These are phyloP conservation scores for Aphaenogaster ashmeadi DNA, from an alignment of 1,140 invertebrate species.

Conservation along the genomic window DNA sequence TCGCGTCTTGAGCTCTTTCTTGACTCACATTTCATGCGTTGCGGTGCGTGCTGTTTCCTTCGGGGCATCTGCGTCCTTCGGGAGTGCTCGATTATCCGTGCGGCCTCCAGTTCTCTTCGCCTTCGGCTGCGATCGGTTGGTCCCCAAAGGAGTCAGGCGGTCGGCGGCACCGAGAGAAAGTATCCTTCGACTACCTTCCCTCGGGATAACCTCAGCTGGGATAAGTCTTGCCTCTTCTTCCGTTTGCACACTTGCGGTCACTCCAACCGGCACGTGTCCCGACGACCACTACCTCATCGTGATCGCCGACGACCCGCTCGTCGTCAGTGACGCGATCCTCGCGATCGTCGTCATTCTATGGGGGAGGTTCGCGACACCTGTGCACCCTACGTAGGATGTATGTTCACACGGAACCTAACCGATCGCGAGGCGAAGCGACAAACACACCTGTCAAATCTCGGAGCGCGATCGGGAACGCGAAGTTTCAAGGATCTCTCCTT, in stretches of 20 bases:
- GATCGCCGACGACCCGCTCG: slow-evolving; percentile 44
- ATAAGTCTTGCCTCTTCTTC: slow-evolving; percentile 39
- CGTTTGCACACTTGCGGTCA: slow-evolving; percentile 62
- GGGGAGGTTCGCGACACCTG: background rate
- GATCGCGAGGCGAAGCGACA: background rate
- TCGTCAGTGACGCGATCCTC: slow-evolving; percentile 13
- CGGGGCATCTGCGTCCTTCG: slow-evolving; percentile 86
- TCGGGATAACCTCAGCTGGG: slow-evolving; percentile 28
- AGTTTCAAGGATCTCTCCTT: background rate
- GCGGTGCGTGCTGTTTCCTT: slow-evolving; percentile 87
- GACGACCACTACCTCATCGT: slow-evolving; percentile 71
- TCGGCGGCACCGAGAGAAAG: slow-evolving; percentile 15
- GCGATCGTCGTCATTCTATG: slow-evolving; percentile 36
- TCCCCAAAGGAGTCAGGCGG: slow-evolving; percentile 63
- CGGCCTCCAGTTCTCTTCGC: slow-evolving; percentile 80
- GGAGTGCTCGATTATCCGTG: slow-evolving; percentile 73
- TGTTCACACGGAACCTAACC: background rate
- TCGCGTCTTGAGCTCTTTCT: background rate
- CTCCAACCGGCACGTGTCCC: slow-evolving; percentile 62
- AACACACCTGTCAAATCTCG: background rate
- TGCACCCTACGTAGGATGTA: background rate
- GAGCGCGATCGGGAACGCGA: background rate
- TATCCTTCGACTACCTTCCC: slow-evolving; percentile 54
- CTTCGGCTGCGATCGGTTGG: slow-evolving; percentile 54
- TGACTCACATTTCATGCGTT: slow-evolving; percentile 87